A percentile compares a stretch with the other conserved stretches of the same genome.
phyloP scores from a whole-genome alignment of 2,888 invertebrate genomes.

The Galerucella calmariensis region DNA sequence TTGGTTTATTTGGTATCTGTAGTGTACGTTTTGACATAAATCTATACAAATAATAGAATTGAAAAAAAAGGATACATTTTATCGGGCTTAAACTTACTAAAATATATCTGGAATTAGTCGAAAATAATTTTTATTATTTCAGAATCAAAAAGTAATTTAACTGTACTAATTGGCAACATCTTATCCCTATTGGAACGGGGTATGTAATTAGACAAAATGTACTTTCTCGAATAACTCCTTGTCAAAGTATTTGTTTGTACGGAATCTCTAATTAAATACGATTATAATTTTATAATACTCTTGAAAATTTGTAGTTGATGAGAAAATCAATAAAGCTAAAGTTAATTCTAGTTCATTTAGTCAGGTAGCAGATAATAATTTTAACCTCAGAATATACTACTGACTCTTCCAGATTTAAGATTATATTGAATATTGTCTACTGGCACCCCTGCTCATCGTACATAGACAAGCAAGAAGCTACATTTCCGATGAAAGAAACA shows the following conservation, averaged over 20 bases:
- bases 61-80: too few species aligned
- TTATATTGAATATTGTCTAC: too few species aligned
- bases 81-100: too few species aligned
- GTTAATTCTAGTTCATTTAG: conserved; percentile 2
- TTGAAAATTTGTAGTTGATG: neutral
- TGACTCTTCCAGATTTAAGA: too few species aligned
- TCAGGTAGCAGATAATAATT: neutral
- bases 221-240: conserved; percentile 24
- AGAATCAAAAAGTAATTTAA: neutral
- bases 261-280: conserved; percentile 34
- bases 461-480: too few species aligned
- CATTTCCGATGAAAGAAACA: too few species aligned
- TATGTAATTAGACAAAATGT: conserved; percentile 28
- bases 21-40: too few species aligned
- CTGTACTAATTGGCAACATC: conserved; percentile 10
- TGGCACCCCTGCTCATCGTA: too few species aligned
- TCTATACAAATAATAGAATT: too few species aligned
- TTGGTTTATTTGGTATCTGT: too few species aligned
- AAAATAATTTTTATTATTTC: neutral
- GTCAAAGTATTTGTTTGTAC: conserved; percentile 29
- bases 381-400: too few species aligned
- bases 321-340: neutral
- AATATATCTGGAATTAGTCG: too few species aligned
- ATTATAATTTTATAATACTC: conserved; percentile 31
- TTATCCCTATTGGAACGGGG: conserved; percentile 25